Base-by-base conservation (phyloP, 1,140 invertebrate species). In the Ladona fulva region DNA sequence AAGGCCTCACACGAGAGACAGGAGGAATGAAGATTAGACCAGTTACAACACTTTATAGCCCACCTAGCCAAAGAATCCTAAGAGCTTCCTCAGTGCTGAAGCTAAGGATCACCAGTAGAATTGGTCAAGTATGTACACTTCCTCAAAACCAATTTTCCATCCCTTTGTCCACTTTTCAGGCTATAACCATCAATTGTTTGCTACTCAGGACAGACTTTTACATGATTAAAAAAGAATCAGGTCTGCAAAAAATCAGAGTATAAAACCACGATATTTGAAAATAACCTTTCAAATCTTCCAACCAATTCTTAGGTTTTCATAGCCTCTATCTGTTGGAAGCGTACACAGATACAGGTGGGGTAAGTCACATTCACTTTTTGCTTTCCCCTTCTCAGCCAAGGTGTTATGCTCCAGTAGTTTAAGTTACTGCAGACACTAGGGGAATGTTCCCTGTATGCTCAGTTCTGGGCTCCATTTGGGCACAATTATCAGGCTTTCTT, bases 221-320 rank as follows among this genome's bases (percentile, higher is more conserved):
- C 52, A 12, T 66, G 52, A 3, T 66, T 66, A 66, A 66, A 66
- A 66, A 66, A 66, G 52, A 66, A 6, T 16, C 14, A 12, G 52
- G 52, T 66, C 52, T 66, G 52, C 52, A 66, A 66, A 66, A 66
- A 66, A 66, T 66, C 12, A 66, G 52, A 66, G 52, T 66, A 66
- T 66, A 66, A 66, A 66, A 66, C 52, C 52, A 66, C 52, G n/a
- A 6, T 66, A 66, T 66, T 66, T 66, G 52, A 66, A 66, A 66
- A 66, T 66, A 66, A 52, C 14, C 5, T 66, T 66, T 66, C 52
- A 66, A 66, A 66, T 66, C 52, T 3, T 66, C 44, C 52, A 66
- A 66, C 52, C n/a, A 66, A 66, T 12, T 66, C 16, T 66, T 22
- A 66, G n/a, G 52, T 66, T 66, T 66, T 66, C n/a, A 22, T 66